Evolutionary conservation across 2,797 vertebrate species (phyloP), one percentile per base, ranked within the genome.

Genomic region (Myotis vivesi): DNA sequence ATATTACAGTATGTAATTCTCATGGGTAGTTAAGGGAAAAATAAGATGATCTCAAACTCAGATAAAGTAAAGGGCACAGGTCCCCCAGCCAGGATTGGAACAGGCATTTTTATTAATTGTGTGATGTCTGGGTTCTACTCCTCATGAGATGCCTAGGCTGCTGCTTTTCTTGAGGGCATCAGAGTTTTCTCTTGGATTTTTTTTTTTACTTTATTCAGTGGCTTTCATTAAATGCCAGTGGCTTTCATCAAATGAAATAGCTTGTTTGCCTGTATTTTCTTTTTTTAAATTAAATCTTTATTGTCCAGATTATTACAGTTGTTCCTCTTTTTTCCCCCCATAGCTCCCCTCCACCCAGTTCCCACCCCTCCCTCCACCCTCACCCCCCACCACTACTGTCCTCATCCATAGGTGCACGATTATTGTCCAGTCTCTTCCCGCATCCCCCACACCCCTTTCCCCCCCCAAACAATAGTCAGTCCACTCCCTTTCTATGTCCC

Each of bases 181-280:
- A 88, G 71, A 91, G 38, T 94, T 96, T 62, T 69, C 69, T 91
- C 20, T 88, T 79, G 16, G 30, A 72, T 79, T 46, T 46, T 94
- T 46, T 94, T 93, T 88, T 88, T 94, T 28, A 91, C 16, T 93
- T 86, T 30, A 53, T 89, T 93, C 46, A 46, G 17, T 86, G 62
- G 4, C 36, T 73, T 86, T 82, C 46, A 23, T 75, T 76, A 91
- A 88, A 84, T 94, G 51, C 23, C 33, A 91, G 33, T 77, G 44
- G 59, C 28, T 62, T 76, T 91, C 49, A 30, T 62, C 25, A 62
- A 62, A 62, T 76, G 6, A 79, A 79, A 62, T 87, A 36, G 23
- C 55, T 94, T 77, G 11, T 83, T 92, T 94, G 6, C 46, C 33
- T 80, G 11, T 66, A 89, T 91, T 93, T 95, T 93, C 41, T 44